A percentile compares a stretch with the other conserved stretches of the same genome.
These are phyloP conservation scores for Prinia subflava DNA, from an alignment of 2,113 vertebrate genomes.

Conservation along the genomic window DNA sequence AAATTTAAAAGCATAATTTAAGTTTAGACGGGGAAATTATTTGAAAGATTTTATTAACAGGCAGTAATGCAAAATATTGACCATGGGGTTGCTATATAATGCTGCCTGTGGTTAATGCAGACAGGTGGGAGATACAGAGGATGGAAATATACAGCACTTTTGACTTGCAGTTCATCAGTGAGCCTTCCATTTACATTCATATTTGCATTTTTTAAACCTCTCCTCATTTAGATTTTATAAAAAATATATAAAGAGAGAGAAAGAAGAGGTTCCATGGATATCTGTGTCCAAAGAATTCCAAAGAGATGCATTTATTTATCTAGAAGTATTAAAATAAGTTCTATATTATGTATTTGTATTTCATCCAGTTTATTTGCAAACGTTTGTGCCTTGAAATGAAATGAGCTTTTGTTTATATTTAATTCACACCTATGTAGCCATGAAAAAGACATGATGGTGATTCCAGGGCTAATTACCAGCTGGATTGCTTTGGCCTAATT, in stretches of 20 bases:
- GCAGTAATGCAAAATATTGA: conserved; percentile 51
- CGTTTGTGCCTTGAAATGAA: conserved; percentile 64
- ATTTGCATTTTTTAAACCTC: conserved; percentile 61
- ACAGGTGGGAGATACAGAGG: background rate
- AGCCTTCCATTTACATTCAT: conserved; percentile 38
- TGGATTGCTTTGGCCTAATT: background rate
- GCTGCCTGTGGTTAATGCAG: conserved; percentile 45
- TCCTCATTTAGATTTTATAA: conserved; percentile 57
- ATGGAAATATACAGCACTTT: conserved; percentile 57
- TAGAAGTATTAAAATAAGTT: conserved; percentile 52
- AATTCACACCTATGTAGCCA: conserved; percentile 26
- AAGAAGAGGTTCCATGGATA: conserved; percentile 54
- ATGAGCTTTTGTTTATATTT: conserved; percentile 28
- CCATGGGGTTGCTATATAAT: conserved; percentile 27
- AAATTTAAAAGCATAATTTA: conserved; percentile 60
- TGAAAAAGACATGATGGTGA: background rate
- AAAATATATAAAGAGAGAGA: conserved; percentile 46
- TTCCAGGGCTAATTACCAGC: conserved; percentile 26
- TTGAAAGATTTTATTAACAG: conserved; percentile 68
- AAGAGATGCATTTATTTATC: conserved; percentile 64
- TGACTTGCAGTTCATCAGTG: conserved; percentile 60
- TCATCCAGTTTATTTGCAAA: conserved; percentile 59
- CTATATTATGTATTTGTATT: conserved; percentile 44
- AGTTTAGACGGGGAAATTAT: conserved; percentile 41
- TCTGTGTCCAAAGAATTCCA: conserved; percentile 62